Percentiles rank a stretch among this genome's conserved stretches.
phyloP scores from a whole-genome alignment of 2,113 vertebrate genomes.

The Neogobius melanostomus region DNA sequence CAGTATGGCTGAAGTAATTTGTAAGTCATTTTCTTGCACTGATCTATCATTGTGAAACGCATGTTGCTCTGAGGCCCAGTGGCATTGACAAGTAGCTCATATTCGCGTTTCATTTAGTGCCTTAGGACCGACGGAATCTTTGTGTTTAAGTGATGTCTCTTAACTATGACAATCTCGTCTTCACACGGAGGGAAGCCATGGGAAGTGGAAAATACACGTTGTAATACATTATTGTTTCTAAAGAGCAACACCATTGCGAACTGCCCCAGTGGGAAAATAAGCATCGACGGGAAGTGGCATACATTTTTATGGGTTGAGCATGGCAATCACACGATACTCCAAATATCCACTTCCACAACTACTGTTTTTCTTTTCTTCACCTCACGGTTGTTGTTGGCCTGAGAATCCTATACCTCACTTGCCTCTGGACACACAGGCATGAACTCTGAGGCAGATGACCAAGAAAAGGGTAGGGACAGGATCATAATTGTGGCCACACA shows the following conservation, averaged over 20 bases:
- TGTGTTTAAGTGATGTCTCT: conserved; percentile 37
- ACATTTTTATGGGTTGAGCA: too few relatives aligned
- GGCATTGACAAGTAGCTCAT: conserved; percentile 41
- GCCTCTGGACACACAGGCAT: too few relatives aligned
- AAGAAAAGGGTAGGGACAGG: too few relatives aligned
- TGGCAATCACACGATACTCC: too few relatives aligned
- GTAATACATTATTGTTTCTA: conserved; percentile 36
- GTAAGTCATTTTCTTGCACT: conserved; percentile 3
- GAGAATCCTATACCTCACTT: too few relatives aligned
- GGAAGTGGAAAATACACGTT: conserved; percentile 19
- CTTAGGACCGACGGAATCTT: conserved; percentile 28
- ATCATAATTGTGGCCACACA: too few relatives aligned
- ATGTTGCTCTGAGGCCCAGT: conserved; percentile 28
- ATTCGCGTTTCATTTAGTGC: conserved; percentile 41
- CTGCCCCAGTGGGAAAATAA: conserved; percentile 19
- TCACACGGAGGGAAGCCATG: not conserved
- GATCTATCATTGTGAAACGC: conserved; percentile 5
- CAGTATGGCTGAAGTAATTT: conserved; percentile 6
- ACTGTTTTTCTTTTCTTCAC: too few relatives aligned
- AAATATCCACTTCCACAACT: too few relatives aligned
- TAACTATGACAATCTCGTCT: conserved; percentile 39
- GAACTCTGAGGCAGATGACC: too few relatives aligned
- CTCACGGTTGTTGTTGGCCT: too few relatives aligned
- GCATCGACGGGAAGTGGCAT: conserved; percentile 19
- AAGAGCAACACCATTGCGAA: conserved; percentile 11